These are phyloP conservation scores for Zygothrica quintamaculata DNA, from an alignment of 2,888 invertebrate genomes.

Conservation along the genomic window DNA sequence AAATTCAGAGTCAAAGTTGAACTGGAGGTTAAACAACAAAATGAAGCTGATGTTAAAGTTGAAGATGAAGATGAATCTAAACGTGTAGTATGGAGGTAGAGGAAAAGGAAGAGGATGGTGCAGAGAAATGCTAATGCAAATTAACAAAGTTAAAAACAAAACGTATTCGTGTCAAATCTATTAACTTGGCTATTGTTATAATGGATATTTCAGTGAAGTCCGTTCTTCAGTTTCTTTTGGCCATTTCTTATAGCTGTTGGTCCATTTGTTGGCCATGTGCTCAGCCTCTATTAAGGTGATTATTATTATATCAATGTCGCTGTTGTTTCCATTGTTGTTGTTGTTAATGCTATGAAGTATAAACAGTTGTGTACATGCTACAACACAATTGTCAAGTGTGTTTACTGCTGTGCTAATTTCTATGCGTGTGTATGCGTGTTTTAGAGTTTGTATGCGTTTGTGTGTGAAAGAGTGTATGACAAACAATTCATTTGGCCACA, in stretches of 20 bases:
- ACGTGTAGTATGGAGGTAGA: too few species aligned
- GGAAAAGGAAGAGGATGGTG: slow-evolving; percentile 18
- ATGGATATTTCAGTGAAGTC: background rate
- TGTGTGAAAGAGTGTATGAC: slow-evolving; percentile 34
- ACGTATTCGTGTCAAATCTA: slow-evolving; percentile 70
- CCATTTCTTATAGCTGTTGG: slow-evolving; percentile 29
- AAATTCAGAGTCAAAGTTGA: slow-evolving; percentile 26
- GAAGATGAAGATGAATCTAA: slow-evolving; percentile 19
- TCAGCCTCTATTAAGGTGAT: slow-evolving; percentile 54
- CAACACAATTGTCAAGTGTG: slow-evolving; percentile 61
- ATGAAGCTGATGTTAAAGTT: slow-evolving; percentile 5
- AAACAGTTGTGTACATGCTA: slow-evolving; percentile 68
- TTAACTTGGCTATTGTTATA: slow-evolving; percentile 54
- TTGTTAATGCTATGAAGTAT: slow-evolving; percentile 26
- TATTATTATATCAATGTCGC: slow-evolving; percentile 64
- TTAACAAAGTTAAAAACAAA: slow-evolving; percentile 24
- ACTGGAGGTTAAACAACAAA: too few species aligned
- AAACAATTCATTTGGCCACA: slow-evolving; percentile 37
- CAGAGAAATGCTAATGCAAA: slow-evolving; percentile 59
- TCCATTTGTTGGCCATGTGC: slow-evolving; percentile 56
- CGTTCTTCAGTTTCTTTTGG: slow-evolving; percentile 12
- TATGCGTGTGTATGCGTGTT: slow-evolving; percentile 35
- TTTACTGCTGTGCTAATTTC: slow-evolving; percentile 56
- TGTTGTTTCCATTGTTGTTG: slow-evolving; percentile 11
- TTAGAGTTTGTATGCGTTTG: slow-evolving; percentile 50